Conservation (phyloP, 2,797 vertebrate genomes). For the Molothrus ater region DNA sequence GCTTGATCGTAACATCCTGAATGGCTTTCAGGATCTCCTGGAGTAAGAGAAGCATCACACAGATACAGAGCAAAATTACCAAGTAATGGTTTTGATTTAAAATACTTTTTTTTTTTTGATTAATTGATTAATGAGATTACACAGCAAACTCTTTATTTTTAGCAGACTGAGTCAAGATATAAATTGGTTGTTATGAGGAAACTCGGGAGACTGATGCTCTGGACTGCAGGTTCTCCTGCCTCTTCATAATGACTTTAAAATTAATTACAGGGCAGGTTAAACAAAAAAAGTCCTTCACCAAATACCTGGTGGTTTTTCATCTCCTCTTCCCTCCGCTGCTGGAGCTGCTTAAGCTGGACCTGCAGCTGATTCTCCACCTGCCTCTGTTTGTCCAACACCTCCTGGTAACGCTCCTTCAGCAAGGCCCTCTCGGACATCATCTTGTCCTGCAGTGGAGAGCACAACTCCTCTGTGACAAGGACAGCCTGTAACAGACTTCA, state of each 20-base stretch:
- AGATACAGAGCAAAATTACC: not conserved
- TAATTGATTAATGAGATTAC: not conserved
- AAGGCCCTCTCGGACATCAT: constrained; percentile 79
- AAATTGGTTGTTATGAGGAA: fast-evolving
- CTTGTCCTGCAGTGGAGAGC: constrained; percentile 69
- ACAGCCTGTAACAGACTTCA: not conserved
- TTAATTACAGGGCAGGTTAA: not conserved
- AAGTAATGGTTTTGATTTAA: fast-evolving
- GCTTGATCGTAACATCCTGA: constrained; percentile 78
- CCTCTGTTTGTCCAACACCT: constrained; percentile 81
- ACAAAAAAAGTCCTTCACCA: not conserved
- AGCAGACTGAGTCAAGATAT: not conserved
- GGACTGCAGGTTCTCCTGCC: fast-evolving
- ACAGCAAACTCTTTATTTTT: not conserved
- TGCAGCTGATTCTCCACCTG: constrained; percentile 83
- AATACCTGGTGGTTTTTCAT: constrained; percentile 81
- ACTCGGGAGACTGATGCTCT: not conserved
- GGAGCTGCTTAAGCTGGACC: constrained; percentile 80
- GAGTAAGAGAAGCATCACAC: not conserved
- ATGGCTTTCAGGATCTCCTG: constrained; percentile 80
- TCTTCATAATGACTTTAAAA: not conserved
- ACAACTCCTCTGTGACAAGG: not conserved
- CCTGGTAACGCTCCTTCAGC: constrained; percentile 81
- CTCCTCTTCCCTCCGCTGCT: constrained; percentile 79
- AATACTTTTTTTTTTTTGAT: fast-evolving